Evolutionary conservation across 2,888 invertebrate genomes (phyloP), one percentile per base, ranked within the genome.

Genomic region (Hyles lineata): DNA sequence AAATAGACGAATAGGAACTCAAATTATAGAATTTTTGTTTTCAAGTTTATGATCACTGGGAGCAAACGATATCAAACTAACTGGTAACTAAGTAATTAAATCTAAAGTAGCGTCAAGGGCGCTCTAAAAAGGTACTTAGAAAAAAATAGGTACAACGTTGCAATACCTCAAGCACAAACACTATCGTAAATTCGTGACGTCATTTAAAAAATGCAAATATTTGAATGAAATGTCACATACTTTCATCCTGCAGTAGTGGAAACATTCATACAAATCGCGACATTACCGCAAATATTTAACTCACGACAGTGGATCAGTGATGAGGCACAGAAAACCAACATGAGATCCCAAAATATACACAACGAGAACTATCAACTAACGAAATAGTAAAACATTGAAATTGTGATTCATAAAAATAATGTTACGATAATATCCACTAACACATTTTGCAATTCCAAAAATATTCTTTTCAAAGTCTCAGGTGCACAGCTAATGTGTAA

Each of bases 91-190:
- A 69, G 21, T 72, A 72, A 58, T 59, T 72, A 69, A 67, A 59
- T 25, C 62, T 72, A 72, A 72, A 55, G 29, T 70, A 70, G 58
- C 32, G 21, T 70, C 32, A 59, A 70, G 21, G n/a, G 50, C 69
- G 69, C 35, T 62, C 72, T 72, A 71, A 63, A 77, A 79, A 76
- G 78, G 80, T 80, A 79, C 80, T 79, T 78, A 78, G 74, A 73
- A 70, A 74, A n/a, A 72, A 73, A 71, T 63, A 69, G 67, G 67
- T 67, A 50, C 67, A 50, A 67, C 19, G 50, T 67, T 50, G 67
- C 50, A 72, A 19, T n/a, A n/a, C 55, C 55, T 55, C 55, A n/a
- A 55, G 6, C 55, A n/a, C 55, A n/a, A n/a, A 55, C n/a, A 55
- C n/a, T n/a, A 55, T n/a, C n/a, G 55, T 55, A n/a, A n/a, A 55